phyloP scores from a whole-genome alignment of 2,888 invertebrate species.

The Drosophila longiperda region DNA sequence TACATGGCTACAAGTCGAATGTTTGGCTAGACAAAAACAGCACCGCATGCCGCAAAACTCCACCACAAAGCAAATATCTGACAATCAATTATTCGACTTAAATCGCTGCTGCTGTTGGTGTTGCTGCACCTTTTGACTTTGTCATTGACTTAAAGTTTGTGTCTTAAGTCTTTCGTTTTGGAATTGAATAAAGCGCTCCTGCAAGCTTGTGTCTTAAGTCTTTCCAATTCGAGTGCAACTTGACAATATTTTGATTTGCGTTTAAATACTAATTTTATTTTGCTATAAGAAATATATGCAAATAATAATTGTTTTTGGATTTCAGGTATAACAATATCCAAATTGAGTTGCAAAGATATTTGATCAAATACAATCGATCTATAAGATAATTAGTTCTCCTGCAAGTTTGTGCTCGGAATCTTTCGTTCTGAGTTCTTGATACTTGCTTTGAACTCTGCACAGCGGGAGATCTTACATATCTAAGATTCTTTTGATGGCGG shows the following conservation, averaged over 20 bases:
- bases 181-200: conserved; percentile 35
- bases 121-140: conserved; percentile 48
- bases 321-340: not conserved
- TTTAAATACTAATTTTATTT: not conserved
- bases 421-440: conserved; percentile 43
- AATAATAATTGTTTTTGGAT: not conserved
- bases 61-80: conserved; percentile 52
- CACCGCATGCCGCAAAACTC: conserved; percentile 39
- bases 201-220: conserved; percentile 67
- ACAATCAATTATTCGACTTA: conserved; percentile 63
- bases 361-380: not conserved
- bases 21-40: conserved; percentile 55
- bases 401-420: conserved; percentile 59
- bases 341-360: not conserved
- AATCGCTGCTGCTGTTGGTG: conserved; percentile 23
- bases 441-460: conserved; percentile 56
- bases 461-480: conserved; percentile 27
- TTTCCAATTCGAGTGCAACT: conserved; percentile 24
- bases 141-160: conserved; percentile 63
- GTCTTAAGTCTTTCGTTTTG: conserved; percentile 70
- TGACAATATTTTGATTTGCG: not conserved
- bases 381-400: not conserved
- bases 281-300: not conserved
- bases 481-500: conserved; percentile 36
- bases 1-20: conserved; percentile 22